phyloP scores from a whole-genome alignment of 2,888 invertebrate species.

The Mythimna pallens region DNA sequence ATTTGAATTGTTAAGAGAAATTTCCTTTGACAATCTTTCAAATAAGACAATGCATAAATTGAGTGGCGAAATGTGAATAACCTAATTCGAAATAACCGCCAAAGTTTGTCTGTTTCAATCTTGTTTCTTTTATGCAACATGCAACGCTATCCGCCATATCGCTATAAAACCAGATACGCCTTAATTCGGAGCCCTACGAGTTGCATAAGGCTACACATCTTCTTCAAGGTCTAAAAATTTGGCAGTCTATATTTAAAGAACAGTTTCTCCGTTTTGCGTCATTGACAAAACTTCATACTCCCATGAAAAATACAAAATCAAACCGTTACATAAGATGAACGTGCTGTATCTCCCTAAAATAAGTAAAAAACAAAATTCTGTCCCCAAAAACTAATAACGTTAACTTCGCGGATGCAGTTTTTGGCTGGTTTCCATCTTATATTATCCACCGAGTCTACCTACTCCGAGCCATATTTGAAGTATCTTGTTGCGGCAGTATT shows the following conservation, averaged over 20 bases:
- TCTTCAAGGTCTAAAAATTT: constrained; percentile 22
- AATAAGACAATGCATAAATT: constrained; percentile 4
- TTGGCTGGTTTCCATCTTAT: constrained; percentile 61
- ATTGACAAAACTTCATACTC: constrained; percentile 26
- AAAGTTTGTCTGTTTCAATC: neutral
- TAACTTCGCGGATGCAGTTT: constrained; percentile 50
- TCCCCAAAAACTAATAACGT: constrained; percentile 49
- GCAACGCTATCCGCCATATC: constrained; percentile 12
- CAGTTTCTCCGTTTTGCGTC: neutral
- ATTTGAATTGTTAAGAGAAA: constrained; percentile 36
- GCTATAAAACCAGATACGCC: constrained; percentile 12
- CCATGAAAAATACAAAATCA: constrained; percentile 19
- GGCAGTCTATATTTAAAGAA: constrained; percentile 17
- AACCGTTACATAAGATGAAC: constrained; percentile 30
- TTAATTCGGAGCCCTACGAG: constrained; percentile 30
- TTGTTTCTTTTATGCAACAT: constrained; percentile 32
- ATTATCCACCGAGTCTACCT: constrained; percentile 37
- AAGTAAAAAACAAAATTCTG: constrained; percentile 39
- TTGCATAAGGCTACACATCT: constrained; percentile 30
- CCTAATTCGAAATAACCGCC: neutral
- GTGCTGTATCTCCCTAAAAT: constrained; percentile 41
- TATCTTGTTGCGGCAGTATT: constrained; percentile 24
- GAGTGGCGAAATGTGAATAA: neutral
- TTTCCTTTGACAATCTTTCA: constrained; percentile 5
- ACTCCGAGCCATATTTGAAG: constrained; percentile 43